Evolutionary conservation across 1,140 invertebrate genomes (phyloP).

Genomic region (Ganaspis sp.): DNA sequence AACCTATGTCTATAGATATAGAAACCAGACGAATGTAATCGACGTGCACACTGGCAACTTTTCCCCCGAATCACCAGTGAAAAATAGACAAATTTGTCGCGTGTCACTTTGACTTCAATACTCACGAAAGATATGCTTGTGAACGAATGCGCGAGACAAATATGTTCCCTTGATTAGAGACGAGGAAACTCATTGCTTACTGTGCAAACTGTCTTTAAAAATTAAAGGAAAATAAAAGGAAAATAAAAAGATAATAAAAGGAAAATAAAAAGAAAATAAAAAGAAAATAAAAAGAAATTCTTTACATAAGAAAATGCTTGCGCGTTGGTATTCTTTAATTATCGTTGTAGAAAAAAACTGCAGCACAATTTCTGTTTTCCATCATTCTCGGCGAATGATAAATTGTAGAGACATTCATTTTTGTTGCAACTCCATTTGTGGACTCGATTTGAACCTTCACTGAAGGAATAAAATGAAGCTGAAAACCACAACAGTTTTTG

Average conservation of each 20-base stretch:
- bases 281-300: too few species aligned
- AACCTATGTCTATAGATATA: not conserved
- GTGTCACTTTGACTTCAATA: conserved; percentile 26
- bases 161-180: not conserved
- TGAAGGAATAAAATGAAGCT: too few species aligned
- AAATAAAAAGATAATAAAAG: too few species aligned
- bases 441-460: too few species aligned
- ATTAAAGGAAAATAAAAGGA: not conserved
- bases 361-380: too few species aligned
- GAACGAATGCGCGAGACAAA: not conserved
- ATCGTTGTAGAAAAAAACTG: too few species aligned
- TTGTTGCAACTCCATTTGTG: too few species aligned
- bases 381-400: too few species aligned
- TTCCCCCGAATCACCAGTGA: conserved; percentile 1
- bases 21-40: conserved; percentile 14
- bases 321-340: not conserved
- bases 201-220: not conserved
- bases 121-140: not conserved
- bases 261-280: too few species aligned
- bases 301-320: too few species aligned
- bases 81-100: conserved; percentile 25
- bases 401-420: too few species aligned
- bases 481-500: too few species aligned
- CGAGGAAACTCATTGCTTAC: not conserved
- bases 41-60: conserved; percentile 11